These are phyloP conservation scores for Peromyscus melanophrys DNA, from an alignment of 2,797 vertebrate genomes.

Conservation along the genomic window DNA sequence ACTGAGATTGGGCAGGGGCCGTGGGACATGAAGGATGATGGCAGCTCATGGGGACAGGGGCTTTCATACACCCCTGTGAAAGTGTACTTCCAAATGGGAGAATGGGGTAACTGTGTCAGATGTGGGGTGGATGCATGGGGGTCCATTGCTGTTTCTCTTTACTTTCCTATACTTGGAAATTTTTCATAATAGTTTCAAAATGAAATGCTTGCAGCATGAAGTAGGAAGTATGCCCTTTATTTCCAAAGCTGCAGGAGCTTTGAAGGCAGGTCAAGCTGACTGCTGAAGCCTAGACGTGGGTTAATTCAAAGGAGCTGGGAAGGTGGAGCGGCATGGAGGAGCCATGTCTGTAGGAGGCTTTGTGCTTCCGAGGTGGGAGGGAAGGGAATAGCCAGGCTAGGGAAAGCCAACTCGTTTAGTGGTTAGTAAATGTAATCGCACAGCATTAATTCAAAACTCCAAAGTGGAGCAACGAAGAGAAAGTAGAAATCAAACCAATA, in stretches of 20 bases:
- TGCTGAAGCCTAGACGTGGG: conserved; percentile 1
- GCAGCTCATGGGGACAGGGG: conserved; percentile 28
- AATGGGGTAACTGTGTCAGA: conserved; percentile 47
- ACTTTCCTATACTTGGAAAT: conserved; percentile 34
- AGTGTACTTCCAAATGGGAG: not conserved
- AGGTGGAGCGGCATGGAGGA: not conserved
- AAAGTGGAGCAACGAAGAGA: not conserved
- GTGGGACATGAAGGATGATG: conserved; percentile 46
- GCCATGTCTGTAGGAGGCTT: conserved; percentile 30
- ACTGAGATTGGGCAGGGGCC: conserved; percentile 71
- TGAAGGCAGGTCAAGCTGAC: not conserved
- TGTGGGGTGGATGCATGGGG: not conserved
- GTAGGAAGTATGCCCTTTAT: not conserved
- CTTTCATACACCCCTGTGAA: conserved; percentile 23
- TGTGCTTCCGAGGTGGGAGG: conserved; percentile 19
- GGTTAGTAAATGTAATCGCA: conserved; percentile 6
- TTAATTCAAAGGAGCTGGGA: conserved; percentile 21
- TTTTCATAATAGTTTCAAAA: conserved; percentile 50
- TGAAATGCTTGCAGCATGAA: conserved; percentile 14
- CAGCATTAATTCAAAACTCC: conserved; percentile 48
- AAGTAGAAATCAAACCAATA: conserved; percentile 27
- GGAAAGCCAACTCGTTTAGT: conserved; percentile 32
- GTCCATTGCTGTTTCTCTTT: conserved; percentile 46
- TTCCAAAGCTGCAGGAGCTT: not conserved
- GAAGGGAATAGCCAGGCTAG: conserved; percentile 22